phyloP scores from a whole-genome alignment of 2,797 vertebrate species.

The Coreius guichenoti region DNA sequence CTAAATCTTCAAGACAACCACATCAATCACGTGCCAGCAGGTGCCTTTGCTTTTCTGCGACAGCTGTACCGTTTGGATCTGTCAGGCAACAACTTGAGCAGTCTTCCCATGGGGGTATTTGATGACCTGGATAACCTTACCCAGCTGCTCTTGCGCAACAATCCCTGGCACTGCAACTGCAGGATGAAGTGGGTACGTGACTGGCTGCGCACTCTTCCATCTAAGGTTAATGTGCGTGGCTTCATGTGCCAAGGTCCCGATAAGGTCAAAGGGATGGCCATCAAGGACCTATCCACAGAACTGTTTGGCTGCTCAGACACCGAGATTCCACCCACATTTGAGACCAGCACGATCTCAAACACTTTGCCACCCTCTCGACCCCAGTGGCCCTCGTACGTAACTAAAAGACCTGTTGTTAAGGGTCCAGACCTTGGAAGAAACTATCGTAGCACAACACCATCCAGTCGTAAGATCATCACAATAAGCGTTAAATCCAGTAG shows the following conservation, averaged over 20 bases:
- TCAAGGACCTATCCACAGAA: slow-evolving; percentile 94
- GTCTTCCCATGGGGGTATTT: slow-evolving; percentile 95
- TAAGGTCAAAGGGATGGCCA: slow-evolving; percentile 98
- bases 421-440: slow-evolving; percentile 86
- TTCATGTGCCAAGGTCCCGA: slow-evolving; percentile 99
- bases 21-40: slow-evolving; percentile 91
- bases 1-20: slow-evolving; percentile 99
- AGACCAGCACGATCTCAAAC: slow-evolving; percentile 90
- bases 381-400: slow-evolving; percentile 91
- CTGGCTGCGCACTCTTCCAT: slow-evolving; percentile 91
- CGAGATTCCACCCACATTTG: slow-evolving; percentile 79
- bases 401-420: slow-evolving; percentile 89
- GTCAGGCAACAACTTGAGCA: slow-evolving; percentile 98
- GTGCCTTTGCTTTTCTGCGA: slow-evolving; percentile 93
- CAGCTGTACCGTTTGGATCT: slow-evolving; percentile 97
- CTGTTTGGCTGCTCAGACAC: slow-evolving; percentile 92
- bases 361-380: slow-evolving; percentile 86
- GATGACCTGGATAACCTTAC: slow-evolving; percentile 99
- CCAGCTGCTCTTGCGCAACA: slow-evolving; percentile 96
- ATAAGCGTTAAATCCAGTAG: slow-evolving; percentile 96
- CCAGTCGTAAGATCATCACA: slow-evolving; percentile 90
- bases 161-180: slow-evolving; percentile 98
- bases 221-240: slow-evolving; percentile 96
- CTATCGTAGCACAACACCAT: slow-evolving; percentile 88
- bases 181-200: slow-evolving; percentile 99